Evolutionary conservation across 1,140 invertebrate species (phyloP).

Genomic region (Aphaenogaster rudis): DNA sequence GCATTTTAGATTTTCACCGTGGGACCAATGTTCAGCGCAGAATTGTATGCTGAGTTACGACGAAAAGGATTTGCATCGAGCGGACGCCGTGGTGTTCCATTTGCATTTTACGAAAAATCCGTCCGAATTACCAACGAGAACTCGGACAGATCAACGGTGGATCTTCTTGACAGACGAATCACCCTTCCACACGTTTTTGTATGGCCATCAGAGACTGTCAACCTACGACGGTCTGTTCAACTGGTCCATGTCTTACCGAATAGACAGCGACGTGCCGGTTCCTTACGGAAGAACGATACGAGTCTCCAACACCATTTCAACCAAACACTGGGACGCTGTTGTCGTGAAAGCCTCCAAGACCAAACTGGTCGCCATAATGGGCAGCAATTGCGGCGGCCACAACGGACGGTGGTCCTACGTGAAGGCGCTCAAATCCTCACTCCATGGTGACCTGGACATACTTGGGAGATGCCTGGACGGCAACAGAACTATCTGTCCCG

Average conservation of each 20-base stretch:
- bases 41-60: conserved; percentile 88
- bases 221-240: conserved; percentile 90
- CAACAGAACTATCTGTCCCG: conserved; percentile 86
- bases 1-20: conserved; percentile 84
- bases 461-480: conserved; percentile 80
- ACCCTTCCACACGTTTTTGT: conserved; percentile 87
- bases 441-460: conserved; percentile 77
- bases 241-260: conserved; percentile 93
- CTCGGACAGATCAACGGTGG: conserved; percentile 87
- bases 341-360: conserved; percentile 68
- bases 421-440: conserved; percentile 86
- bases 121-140: conserved; percentile 81
- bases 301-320: not conserved
- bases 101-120: conserved; percentile 85
- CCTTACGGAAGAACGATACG: conserved; percentile 89
- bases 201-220: conserved; percentile 78
- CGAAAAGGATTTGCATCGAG: conserved; percentile 80
- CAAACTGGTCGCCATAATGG: conserved; percentile 88
- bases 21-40: conserved; percentile 87
- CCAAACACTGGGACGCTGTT: conserved; percentile 68
- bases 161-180: conserved; percentile 89
- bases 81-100: conserved; percentile 89
- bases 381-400: conserved; percentile 88
- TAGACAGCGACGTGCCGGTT: conserved; percentile 90
- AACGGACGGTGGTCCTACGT: conserved; percentile 89